These are phyloP conservation scores for Falco novaeseelandiae DNA, from an alignment of 2,797 vertebrate species.

Conservation along the genomic window DNA sequence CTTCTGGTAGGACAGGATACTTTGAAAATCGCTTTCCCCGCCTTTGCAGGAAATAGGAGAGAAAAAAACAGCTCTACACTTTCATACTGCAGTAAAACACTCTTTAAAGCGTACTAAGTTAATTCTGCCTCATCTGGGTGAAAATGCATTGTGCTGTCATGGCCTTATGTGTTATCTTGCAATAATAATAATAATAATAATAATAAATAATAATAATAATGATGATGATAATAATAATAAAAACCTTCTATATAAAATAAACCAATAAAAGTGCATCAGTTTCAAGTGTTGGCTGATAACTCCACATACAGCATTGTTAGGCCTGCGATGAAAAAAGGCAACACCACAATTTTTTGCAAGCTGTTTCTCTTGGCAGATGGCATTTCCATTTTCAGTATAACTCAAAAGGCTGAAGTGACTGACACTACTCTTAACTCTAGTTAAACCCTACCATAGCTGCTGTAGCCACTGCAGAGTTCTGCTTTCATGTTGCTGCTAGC, in stretches of 20 bases:
- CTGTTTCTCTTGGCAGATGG: neutral
- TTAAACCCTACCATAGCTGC: neutral
- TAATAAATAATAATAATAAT: too few species aligned
- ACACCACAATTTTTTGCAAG: neutral
- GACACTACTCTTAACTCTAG: neutral
- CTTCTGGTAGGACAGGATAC: neutral
- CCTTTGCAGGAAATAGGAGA: neutral
- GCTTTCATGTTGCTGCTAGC: conserved; percentile 56
- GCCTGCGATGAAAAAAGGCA: neutral
- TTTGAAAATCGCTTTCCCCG: neutral
- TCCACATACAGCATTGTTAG: neutral
- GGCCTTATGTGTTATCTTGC: neutral
- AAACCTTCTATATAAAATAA: neutral
- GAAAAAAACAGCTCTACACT: neutral
- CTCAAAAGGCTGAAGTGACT: neutral
- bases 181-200: conserved; percentile 6
- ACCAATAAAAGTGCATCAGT: neutral
- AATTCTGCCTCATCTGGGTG: neutral
- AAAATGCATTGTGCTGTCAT: neutral
- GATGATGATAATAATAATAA: neutral
- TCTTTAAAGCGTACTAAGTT: neutral
- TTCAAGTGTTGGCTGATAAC: neutral
- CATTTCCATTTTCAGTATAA: neutral
- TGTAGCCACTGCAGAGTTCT: conserved; percentile 50
- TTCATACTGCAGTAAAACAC: neutral